Percentiles rank a stretch among this genome's conserved stretches.
These are phyloP conservation scores for Drosophila fulvimacula DNA, from an alignment of 2,888 invertebrate genomes.

Conservation along the genomic window DNA sequence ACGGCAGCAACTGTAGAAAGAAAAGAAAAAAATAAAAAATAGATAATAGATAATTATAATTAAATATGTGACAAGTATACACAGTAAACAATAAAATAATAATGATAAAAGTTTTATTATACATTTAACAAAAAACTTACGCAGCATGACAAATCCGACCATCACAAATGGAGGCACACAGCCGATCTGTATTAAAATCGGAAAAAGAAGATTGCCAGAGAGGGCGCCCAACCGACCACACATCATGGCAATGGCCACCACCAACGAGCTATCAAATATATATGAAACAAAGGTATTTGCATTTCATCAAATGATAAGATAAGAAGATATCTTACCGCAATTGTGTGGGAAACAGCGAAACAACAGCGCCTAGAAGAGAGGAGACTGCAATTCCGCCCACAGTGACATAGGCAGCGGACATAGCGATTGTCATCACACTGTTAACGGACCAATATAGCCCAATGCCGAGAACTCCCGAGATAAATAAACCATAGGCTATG, in stretches of 20 bases:
- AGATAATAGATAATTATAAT: too few relatives aligned
- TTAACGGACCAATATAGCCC: constrained; percentile 87
- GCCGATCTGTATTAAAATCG: constrained; percentile 88
- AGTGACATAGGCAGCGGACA: constrained; percentile 86
- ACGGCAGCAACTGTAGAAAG: constrained; percentile 65
- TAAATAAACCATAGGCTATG: constrained; percentile 84
- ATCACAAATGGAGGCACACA: constrained; percentile 90
- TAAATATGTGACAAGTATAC: not conserved
- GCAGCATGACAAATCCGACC: constrained; percentile 87
- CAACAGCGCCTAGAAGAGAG: constrained; percentile 80
- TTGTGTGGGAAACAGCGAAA: constrained; percentile 83
- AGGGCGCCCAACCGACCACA: constrained; percentile 89
- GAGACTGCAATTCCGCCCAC: constrained; percentile 80
- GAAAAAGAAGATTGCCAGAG: constrained; percentile 90
- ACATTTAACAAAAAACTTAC: constrained; percentile 84
- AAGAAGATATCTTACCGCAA: constrained; percentile 72
- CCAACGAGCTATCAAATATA: constrained; percentile 84
- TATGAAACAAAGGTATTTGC: not conserved
- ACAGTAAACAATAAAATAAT: not conserved
- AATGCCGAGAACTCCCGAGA: constrained; percentile 86
- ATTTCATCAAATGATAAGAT: not conserved
- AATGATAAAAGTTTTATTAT: not conserved
- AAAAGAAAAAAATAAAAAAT: not conserved
- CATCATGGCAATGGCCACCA: constrained; percentile 90
- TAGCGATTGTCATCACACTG: constrained; percentile 85